Conservation (phyloP, 2,888 invertebrate genomes). For the Bursaphelenchus okinawaensis region DNA sequence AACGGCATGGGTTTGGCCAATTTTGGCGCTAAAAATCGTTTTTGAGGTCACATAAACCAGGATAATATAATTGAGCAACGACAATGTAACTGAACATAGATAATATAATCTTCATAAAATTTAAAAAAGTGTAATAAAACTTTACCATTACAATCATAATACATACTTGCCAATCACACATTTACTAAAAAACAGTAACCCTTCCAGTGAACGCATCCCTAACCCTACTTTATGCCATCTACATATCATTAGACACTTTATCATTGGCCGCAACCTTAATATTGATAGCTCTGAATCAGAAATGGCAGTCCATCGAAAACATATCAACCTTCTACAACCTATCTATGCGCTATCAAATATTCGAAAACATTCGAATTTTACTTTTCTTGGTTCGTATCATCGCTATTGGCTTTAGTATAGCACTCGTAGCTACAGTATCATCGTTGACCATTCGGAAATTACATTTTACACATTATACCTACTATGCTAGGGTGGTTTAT, state of each 20-base stretch:
- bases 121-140: too few relatives aligned
- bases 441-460: slow-evolving; percentile 7
- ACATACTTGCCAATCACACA: neutral
- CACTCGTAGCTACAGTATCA: neutral
- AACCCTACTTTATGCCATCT: slow-evolving; percentile 1
- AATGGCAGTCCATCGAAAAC: slow-evolving; percentile 1
- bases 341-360: neutral
- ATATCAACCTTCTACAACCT: neutral
- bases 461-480: neutral
- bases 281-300: slow-evolving; percentile 11
- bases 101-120: too few relatives aligned
- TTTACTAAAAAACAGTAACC: neutral
- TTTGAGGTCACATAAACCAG: too few relatives aligned
- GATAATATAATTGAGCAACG: too few relatives aligned
- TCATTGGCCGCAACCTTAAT: slow-evolving; percentile 6
- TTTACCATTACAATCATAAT: too few relatives aligned
- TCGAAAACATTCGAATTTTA: slow-evolving; percentile 10
- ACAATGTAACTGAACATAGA: too few relatives aligned
- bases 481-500: neutral
- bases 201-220: slow-evolving; percentile 7
- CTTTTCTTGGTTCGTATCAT: slow-evolving; percentile 1
- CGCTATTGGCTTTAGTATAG: neutral
- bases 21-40: too few relatives aligned
- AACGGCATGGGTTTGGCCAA: too few relatives aligned
- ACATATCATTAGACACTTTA: slow-evolving; percentile 9